A percentile compares a stretch with the other conserved stretches of the same genome.
These are phyloP conservation scores for Acanthosepion esculentum DNA, from an alignment of 2,888 invertebrate genomes.

Conservation along the genomic window DNA sequence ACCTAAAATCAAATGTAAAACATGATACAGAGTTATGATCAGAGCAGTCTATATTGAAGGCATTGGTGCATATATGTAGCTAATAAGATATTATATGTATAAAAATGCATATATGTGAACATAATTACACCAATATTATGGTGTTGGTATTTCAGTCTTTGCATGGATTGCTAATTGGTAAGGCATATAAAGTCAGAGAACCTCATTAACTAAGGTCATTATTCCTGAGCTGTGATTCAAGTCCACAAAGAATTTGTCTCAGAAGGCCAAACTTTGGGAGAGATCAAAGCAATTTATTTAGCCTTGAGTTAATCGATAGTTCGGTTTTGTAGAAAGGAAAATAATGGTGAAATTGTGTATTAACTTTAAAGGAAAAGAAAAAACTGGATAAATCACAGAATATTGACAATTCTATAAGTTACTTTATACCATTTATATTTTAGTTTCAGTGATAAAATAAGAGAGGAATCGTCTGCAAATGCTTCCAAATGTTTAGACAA, in stretches of 20 bases:
- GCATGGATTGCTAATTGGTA: not conserved
- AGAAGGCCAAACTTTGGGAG: not conserved
- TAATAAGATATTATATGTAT: too few relatives aligned
- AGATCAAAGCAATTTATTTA: conserved; percentile 22
- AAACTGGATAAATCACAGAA: not conserved
- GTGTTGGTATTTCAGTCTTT: not conserved
- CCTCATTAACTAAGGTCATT: not conserved
- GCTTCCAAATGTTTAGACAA: not conserved
- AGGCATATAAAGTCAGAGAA: not conserved
- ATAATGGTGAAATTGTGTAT: not conserved
- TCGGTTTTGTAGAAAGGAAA: not conserved
- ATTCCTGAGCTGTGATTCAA: not conserved
- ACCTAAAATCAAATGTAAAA: too few relatives aligned
- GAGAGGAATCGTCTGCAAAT: not conserved
- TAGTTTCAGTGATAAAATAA: not conserved
- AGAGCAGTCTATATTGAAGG: too few relatives aligned
- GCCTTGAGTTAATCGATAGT: not conserved
- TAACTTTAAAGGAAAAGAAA: not conserved
- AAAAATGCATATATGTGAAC: not conserved
- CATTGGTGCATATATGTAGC: too few relatives aligned
- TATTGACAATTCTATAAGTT: not conserved
- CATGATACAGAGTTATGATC: too few relatives aligned
- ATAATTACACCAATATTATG: not conserved
- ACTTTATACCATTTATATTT: not conserved
- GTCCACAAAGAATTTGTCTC: not conserved